A percentile compares a stretch with the other conserved stretches of the same genome.
Evolutionary conservation across 2,888 invertebrate species (phyloP).

Genomic region (Mythimna ferrago): DNA sequence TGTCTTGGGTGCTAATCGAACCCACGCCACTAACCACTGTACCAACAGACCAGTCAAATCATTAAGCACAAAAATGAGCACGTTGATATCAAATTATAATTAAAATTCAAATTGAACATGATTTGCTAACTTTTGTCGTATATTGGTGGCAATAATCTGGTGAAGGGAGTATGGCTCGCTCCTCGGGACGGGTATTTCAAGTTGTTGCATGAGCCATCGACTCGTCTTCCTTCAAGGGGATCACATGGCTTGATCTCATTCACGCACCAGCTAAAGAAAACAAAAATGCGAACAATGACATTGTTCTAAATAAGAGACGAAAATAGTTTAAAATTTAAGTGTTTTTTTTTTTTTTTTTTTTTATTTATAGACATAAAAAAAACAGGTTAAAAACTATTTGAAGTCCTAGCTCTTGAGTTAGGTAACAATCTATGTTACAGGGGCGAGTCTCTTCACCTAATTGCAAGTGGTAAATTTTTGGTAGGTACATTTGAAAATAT

Average conservation of each 20-base stretch:
- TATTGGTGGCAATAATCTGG: constrained; percentile 73
- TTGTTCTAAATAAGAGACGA: not conserved
- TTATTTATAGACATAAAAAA: too few species aligned
- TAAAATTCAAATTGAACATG: not conserved
- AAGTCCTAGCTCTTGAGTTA: too few species aligned
- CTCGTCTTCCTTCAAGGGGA: constrained; percentile 74
- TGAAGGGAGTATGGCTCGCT: constrained; percentile 73
- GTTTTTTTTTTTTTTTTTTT: too few species aligned
- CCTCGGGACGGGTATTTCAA: constrained; percentile 75
- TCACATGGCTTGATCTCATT: constrained; percentile 76
- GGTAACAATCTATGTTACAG: too few species aligned
- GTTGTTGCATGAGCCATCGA: constrained; percentile 83
- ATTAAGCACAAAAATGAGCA: not conserved
- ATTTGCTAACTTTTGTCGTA: constrained; percentile 70
- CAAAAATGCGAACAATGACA: not conserved
- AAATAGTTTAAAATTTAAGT: too few species aligned
- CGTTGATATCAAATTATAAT: not conserved
- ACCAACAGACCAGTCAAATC: too few species aligned
- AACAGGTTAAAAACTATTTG: too few species aligned
- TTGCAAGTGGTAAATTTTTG: too few species aligned
- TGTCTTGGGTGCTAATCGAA: too few species aligned
- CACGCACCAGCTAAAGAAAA: constrained; percentile 75
- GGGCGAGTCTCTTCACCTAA: too few species aligned
- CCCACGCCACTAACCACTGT: too few species aligned
- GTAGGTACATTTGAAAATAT: too few species aligned